These are phyloP conservation scores for Eulemur coronatus DNA, from an alignment of 2,797 vertebrate genomes.

Conservation along the genomic window DNA sequence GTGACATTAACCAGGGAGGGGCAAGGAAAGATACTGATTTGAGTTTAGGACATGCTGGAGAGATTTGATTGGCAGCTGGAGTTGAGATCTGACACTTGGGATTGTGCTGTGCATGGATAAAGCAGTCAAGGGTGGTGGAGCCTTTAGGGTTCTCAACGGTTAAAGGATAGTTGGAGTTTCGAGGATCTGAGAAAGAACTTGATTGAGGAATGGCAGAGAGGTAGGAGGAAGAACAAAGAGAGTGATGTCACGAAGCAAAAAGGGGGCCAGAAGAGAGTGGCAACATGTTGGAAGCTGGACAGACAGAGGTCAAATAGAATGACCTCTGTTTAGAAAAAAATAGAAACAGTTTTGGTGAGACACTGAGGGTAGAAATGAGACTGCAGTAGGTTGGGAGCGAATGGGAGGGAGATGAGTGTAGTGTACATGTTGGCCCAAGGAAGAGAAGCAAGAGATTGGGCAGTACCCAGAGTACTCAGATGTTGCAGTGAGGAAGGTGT, in stretches of 20 bases:
- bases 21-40: background rate
- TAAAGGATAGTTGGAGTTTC: background rate
- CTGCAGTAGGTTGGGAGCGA: background rate
- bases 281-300: background rate
- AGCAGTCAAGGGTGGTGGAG: background rate
- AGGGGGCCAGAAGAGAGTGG: background rate
- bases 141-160: background rate
- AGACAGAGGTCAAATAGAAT: background rate
- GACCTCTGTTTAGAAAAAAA: background rate
- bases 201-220: background rate
- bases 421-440: background rate
- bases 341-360: background rate
- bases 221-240: background rate
- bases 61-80: background rate
- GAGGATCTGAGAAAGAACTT: background rate
- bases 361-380: background rate
- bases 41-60: background rate
- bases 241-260: background rate
- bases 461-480: background rate
- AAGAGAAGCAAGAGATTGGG: background rate
- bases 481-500: background rate
- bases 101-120: background rate
- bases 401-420: background rate
- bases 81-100: background rate
- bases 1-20: background rate